A percentile compares a stretch with the other conserved stretches of the same genome.
These are phyloP conservation scores for Chionoecetes opilio DNA, from an alignment of 1,140 invertebrate genomes.

Conservation along the genomic window DNA sequence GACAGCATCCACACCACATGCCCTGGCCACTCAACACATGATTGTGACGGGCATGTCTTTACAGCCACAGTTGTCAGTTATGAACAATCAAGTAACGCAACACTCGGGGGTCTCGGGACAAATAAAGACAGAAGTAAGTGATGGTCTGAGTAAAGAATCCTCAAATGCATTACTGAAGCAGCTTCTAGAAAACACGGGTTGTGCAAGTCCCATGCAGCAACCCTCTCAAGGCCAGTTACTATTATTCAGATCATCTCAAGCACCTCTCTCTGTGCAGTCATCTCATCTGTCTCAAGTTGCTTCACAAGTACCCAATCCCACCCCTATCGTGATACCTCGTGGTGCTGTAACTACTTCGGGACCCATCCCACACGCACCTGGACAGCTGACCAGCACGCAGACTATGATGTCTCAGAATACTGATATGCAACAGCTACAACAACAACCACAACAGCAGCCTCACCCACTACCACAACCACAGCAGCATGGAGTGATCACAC, in stretches of 20 bases:
- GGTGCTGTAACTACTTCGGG: constrained; percentile 69
- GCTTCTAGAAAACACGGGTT: constrained; percentile 93
- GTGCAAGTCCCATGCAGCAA: constrained; percentile 83
- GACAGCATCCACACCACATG: constrained; percentile 37
- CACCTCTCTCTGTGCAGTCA: constrained; percentile 63
- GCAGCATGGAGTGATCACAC: constrained; percentile 80
- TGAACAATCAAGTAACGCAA: constrained; percentile 45
- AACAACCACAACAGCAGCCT: constrained; percentile 73
- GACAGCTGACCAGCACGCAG: constrained; percentile 59
- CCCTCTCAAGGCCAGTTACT: constrained; percentile 82
- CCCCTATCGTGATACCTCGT: constrained; percentile 77
- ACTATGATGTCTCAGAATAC: constrained; percentile 57
- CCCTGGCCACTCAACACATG: constrained; percentile 85
- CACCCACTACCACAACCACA: constrained; percentile 57
- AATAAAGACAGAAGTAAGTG: constrained; percentile 64
- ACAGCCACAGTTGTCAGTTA: constrained; percentile 57
- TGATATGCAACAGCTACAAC: constrained; percentile 76
- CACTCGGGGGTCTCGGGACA: constrained; percentile 49
- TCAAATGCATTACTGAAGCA: constrained; percentile 93
- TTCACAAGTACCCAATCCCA: constrained; percentile 75
- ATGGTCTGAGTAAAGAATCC: constrained; percentile 69
- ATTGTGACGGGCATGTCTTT: constrained; percentile 88
- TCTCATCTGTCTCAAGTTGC: constrained; percentile 74
- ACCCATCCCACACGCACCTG: constrained; percentile 59
- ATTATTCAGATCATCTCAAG: constrained; percentile 74